phyloP scores from a whole-genome alignment of 2,113 vertebrate genomes.

The Artemisiospiza belli region DNA sequence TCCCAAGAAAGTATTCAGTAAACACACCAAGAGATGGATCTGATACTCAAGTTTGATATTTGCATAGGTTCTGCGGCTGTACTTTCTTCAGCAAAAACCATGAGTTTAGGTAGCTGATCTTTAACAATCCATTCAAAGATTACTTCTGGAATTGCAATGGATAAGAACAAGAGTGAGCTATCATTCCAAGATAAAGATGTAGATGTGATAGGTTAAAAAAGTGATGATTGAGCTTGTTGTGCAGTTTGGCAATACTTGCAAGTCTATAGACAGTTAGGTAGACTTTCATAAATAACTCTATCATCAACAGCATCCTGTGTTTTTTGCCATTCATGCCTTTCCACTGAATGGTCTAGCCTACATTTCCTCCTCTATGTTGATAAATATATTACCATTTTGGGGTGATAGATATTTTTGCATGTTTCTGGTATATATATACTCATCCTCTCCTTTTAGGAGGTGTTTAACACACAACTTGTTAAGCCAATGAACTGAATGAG shows the following conservation, averaged over 20 bases:
- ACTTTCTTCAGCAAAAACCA: not conserved
- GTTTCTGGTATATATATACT: not conserved
- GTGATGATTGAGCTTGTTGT: not conserved
- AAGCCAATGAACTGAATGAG: not conserved
- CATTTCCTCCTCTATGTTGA: not conserved
- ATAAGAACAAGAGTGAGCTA: not conserved
- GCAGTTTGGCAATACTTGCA: not conserved
- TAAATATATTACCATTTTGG: not conserved
- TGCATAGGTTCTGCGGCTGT: not conserved
- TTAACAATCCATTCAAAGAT: not conserved
- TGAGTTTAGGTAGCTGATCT: not conserved
- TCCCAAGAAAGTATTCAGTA: not conserved
- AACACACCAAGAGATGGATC: not conserved
- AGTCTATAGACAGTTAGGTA: not conserved
- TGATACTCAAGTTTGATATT: not conserved
- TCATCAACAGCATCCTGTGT: not conserved
- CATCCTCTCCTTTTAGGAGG: not conserved
- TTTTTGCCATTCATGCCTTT: not conserved
- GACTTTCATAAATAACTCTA: not conserved
- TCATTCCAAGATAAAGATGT: no score
- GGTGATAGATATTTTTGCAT: not conserved
- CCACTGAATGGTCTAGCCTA: not conserved
- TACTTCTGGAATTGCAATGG: not conserved
- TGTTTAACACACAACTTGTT: not conserved
- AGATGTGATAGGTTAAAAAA: not conserved